Evolutionary conservation across 2,113 vertebrate genomes (phyloP).

Genomic region (Oenanthe melanoleuca): DNA sequence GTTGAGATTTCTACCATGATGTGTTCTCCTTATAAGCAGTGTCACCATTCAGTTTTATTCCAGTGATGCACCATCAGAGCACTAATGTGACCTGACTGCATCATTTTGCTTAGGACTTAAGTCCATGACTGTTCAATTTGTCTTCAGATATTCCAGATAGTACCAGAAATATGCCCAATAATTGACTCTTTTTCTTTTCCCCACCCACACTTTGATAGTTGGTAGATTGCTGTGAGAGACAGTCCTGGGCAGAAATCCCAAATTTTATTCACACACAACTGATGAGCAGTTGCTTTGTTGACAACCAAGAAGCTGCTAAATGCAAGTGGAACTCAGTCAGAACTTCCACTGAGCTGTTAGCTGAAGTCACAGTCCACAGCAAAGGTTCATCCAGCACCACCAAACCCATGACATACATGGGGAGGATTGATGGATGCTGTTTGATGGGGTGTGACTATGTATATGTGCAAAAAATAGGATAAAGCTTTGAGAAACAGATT

Average conservation of each 20-base stretch:
- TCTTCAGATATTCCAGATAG: background rate
- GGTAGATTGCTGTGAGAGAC: background rate
- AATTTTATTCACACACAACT: background rate
- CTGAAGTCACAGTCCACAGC: background rate
- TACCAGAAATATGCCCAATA: background rate
- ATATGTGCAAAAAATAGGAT: background rate
- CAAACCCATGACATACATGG: background rate
- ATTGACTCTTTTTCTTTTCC: background rate
- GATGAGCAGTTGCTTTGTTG: background rate
- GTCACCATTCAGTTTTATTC: slow-evolving; percentile 10
- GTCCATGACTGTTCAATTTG: background rate
- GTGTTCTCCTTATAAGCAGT: background rate
- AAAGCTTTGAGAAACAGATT: background rate
- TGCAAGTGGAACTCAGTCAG: background rate
- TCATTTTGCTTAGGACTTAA: background rate
- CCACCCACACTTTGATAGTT: background rate
- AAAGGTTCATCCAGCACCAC: background rate
- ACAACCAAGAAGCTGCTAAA: background rate
- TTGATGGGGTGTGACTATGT: background rate
- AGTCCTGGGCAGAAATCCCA: background rate
- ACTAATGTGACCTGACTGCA: background rate
- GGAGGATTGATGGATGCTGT: background rate
- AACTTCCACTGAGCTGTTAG: background rate
- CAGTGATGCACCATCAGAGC: background rate
- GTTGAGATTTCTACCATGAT: background rate